Evolutionary conservation across 2,888 invertebrate genomes (phyloP).

Genomic region (Agonum fuliginosum): DNA sequence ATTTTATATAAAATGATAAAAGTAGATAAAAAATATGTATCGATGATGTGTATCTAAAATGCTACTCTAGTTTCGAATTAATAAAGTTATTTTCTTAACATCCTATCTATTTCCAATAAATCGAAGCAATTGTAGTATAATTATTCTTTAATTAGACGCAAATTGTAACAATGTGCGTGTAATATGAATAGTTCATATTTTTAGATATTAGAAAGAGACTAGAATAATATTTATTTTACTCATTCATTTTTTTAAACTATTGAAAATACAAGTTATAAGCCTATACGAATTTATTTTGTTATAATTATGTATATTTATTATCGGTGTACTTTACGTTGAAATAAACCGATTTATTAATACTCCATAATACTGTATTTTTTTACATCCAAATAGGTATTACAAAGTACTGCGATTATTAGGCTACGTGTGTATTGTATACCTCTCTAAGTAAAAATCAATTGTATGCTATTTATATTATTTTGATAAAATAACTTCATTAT

Average conservation of each 20-base stretch:
- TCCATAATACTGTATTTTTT: background rate
- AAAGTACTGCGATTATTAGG: background rate
- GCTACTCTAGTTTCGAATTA: conserved; percentile 50
- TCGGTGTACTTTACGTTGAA: conserved; percentile 53
- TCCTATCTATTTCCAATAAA: conserved; percentile 45
- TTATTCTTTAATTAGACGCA: conserved; percentile 38
- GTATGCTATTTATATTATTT: too few relatives aligned
- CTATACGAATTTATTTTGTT: conserved; percentile 51
- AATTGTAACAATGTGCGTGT: conserved; percentile 50
- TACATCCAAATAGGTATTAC: background rate
- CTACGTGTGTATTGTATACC: too few relatives aligned
- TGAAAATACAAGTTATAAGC: background rate
- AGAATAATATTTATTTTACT: conserved; percentile 49
- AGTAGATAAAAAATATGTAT: conserved; percentile 40
- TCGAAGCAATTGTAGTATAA: conserved; percentile 55
- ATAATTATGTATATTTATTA: conserved; percentile 50
- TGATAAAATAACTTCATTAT: too few relatives aligned
- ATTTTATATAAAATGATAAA: conserved; percentile 54
- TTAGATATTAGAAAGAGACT: conserved; percentile 49
- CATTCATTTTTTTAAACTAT: conserved; percentile 39
- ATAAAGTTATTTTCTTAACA: conserved; percentile 54
- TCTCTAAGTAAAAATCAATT: too few relatives aligned
- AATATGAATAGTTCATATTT: conserved; percentile 49
- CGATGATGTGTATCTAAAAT: conserved; percentile 41
- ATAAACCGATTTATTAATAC: conserved; percentile 57